Base-by-base conservation (phyloP, 2,113 vertebrate genomes). In the Aptenodytes forsteri region DNA sequence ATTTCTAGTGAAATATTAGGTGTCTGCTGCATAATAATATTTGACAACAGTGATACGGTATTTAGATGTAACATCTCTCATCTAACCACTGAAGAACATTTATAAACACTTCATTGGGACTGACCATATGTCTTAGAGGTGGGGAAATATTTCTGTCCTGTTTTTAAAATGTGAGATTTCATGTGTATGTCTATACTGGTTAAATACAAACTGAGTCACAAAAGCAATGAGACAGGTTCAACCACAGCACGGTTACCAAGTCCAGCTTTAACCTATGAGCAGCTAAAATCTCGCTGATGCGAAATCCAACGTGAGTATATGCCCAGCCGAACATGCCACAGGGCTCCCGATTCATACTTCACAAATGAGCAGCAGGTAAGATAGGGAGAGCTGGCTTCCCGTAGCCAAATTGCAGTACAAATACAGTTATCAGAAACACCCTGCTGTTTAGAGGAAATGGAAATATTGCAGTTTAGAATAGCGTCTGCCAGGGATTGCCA, bases 31-130 rank as follows among this genome's bases (percentile, higher is more conserved):
- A 12, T 5, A 23, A 49, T 55, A 72, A 54, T 11, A 11, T 83
- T 75, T 77, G 44, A 52, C 16, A 58, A 27, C 2, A 27, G 6
- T 9, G 23, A 27, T 20, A 5, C 0, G 2, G 2, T 30, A 5
- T 78, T 88, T 86, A 38, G n/a, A 38, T 4, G 3, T 11, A 46
- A n/a, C 17, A 21, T 3, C 22, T 46, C 19, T 59, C 62, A 44
- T 29, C 12, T 58, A 40, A 77, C 20, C 27, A 2, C 9, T 11
- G 26, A 56, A n/a, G 23, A 65, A 22, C 9, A 7, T 54, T 90
- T 76, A 10, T 0, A 36, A 15, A 26, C 3, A 59, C 50, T 36
- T 49, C 13, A 27, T 42, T 52, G 7, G 13, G 38, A 29, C 29
- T 50, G 30, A 64, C 17, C 13, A 2, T 11, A 22, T 40, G 2